Evolutionary conservation across 2,797 vertebrate genomes (phyloP).

Genomic region (Oreochromis grahami): DNA sequence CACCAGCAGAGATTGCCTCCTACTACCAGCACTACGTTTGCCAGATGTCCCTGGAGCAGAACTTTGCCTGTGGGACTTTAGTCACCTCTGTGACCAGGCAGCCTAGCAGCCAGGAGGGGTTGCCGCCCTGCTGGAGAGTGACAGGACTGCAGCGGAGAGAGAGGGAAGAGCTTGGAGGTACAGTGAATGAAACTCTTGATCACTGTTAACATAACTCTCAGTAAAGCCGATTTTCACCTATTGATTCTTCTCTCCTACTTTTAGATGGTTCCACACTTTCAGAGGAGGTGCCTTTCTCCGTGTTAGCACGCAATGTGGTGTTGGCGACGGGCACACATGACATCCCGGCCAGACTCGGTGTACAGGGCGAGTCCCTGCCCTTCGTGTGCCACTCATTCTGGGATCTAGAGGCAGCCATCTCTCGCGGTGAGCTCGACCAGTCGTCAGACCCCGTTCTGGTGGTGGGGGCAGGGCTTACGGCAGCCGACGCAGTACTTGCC

Average conservation of each 20-base stretch:
- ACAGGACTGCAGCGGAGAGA: slow-evolving; percentile 56
- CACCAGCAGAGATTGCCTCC: slow-evolving; percentile 79
- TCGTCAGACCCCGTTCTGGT: slow-evolving; percentile 75
- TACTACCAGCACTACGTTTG: slow-evolving; percentile 82
- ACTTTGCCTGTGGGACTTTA: slow-evolving; percentile 72
- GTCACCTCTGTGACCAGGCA: slow-evolving; percentile 72
- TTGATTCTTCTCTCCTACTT: background rate
- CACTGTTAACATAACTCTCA: background rate
- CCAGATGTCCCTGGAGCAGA: slow-evolving; percentile 73
- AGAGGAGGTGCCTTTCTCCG: slow-evolving; percentile 65
- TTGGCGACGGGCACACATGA: slow-evolving; percentile 83
- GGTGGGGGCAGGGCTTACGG: slow-evolving; percentile 80
- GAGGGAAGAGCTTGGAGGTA: slow-evolving; percentile 56
- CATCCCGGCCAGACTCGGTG: slow-evolving; percentile 71
- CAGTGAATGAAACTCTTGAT: too few species aligned
- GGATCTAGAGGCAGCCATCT: slow-evolving; percentile 77
- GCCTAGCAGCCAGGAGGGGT: slow-evolving; percentile 2
- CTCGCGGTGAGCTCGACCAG: slow-evolving; percentile 62
- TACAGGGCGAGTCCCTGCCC: slow-evolving; percentile 77
- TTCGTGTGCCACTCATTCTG: slow-evolving; percentile 80
- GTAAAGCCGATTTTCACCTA: background rate
- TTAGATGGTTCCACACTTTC: slow-evolving; percentile 39
- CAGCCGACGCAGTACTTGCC: slow-evolving; percentile 77
- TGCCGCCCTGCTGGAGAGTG: slow-evolving; percentile 63
- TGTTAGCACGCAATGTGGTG: slow-evolving; percentile 74